Conservation (phyloP, 2,888 invertebrate species). For the Cataglyphis livida region DNA sequence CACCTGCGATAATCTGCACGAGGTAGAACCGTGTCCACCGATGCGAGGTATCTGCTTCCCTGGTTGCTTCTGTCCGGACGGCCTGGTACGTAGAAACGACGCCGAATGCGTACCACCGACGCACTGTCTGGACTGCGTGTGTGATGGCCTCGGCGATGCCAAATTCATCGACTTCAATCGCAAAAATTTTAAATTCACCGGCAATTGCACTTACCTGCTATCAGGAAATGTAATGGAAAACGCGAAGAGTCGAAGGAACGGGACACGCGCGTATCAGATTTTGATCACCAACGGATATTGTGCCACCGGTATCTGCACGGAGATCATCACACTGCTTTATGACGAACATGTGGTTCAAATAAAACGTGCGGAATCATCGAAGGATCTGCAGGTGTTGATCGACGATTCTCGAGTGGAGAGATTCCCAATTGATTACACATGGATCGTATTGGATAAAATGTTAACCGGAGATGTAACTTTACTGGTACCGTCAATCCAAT, state of each 20-base stretch:
- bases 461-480: conserved; percentile 89
- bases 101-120: conserved; percentile 90
- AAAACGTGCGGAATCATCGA: conserved; percentile 44
- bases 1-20: conserved; percentile 89
- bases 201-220: conserved; percentile 94
- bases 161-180: conserved; percentile 95
- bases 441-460: conserved; percentile 88
- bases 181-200: conserved; percentile 92
- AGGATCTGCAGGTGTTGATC: conserved; percentile 85
- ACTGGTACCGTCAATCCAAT: conserved; percentile 89
- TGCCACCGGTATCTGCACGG: conserved; percentile 89
- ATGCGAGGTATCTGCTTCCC: conserved; percentile 91
- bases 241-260: conserved; percentile 67
- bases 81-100: conserved; percentile 89
- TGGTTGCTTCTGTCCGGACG: conserved; percentile 95
- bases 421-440: conserved; percentile 88
- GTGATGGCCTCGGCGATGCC: conserved; percentile 91
- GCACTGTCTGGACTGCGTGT: conserved; percentile 92
- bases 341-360: conserved; percentile 88
- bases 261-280: conserved; percentile 87
- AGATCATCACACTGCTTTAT: conserved; percentile 89
- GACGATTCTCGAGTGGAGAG: conserved; percentile 85
- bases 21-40: conserved; percentile 88
- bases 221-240: conserved; percentile 88
- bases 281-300: conserved; percentile 91